These are phyloP conservation scores for Crypturellus tataupa DNA, from an alignment of 2,797 vertebrate genomes.

Conservation along the genomic window DNA sequence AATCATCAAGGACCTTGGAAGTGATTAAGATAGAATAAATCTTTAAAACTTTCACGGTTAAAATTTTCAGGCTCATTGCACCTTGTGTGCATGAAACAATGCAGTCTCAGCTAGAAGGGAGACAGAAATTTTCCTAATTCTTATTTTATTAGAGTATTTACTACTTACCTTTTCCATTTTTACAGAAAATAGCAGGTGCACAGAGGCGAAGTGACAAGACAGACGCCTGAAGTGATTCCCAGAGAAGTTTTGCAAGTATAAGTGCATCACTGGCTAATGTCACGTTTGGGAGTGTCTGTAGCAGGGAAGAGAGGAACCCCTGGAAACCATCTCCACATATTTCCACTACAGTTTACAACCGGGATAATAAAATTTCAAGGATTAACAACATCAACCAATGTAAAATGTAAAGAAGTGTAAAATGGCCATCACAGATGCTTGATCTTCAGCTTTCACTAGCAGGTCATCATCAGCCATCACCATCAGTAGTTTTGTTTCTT, in stretches of 20 bases:
- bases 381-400: background rate
- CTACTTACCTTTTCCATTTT: background rate
- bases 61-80: background rate
- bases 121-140: background rate
- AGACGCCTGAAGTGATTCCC: background rate
- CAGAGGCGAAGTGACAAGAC: background rate
- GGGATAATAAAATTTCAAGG: background rate
- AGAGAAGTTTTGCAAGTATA: background rate
- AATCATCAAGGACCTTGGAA: background rate
- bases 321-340: background rate
- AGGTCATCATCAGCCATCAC: background rate
- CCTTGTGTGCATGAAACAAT: background rate
- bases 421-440: background rate
- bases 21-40: constrained; percentile 20
- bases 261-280: background rate
- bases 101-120: background rate
- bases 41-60: background rate
- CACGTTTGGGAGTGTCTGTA: background rate
- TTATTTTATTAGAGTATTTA: constrained; percentile 2
- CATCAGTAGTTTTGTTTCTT: background rate
- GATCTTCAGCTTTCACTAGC: background rate
- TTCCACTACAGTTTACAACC: background rate
- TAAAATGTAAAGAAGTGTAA: background rate
- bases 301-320: background rate
- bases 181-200: background rate